phyloP scores from a whole-genome alignment of 2,113 vertebrate species.

The Hypocryptadius cinnamomeus region DNA sequence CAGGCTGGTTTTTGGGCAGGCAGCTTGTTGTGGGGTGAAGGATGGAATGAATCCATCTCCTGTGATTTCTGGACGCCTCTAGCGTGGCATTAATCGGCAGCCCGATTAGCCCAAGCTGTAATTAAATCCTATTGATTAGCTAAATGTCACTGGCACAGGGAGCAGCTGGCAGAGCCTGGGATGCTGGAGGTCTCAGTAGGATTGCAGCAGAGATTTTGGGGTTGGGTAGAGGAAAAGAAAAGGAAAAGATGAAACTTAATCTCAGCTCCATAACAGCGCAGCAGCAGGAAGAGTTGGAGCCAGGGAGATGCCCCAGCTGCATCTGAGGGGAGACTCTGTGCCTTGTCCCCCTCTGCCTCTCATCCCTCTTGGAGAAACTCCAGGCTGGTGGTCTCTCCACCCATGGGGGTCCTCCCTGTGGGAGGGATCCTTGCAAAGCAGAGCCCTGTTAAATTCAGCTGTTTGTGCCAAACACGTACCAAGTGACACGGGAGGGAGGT shows the following conservation, averaged over 20 bases:
- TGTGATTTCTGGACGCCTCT: neutral
- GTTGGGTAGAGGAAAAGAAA: neutral
- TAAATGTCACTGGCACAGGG: constrained; percentile 22
- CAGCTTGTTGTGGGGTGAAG: neutral
- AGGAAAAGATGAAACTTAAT: neutral
- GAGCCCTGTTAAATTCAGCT: neutral
- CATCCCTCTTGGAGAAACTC: neutral
- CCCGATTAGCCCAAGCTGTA: neutral
- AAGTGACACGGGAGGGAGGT: neutral
- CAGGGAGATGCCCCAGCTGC: neutral
- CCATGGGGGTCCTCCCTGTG: neutral
- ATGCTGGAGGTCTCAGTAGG: neutral
- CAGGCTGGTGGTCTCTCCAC: neutral
- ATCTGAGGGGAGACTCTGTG: neutral
- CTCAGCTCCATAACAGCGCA: neutral
- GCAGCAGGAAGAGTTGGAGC: neutral
- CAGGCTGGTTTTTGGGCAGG: neutral
- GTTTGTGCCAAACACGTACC: neutral
- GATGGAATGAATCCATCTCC: neutral
- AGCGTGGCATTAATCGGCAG: neutral
- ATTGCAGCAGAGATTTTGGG: neutral
- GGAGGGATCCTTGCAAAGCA: neutral
- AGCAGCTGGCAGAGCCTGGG: constrained; percentile 4
- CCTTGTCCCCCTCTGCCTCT: neutral
- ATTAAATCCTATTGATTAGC: constrained; percentile 56